Evolutionary conservation across 2,888 invertebrate genomes (phyloP), one percentile per base, ranked within the genome.

Genomic region (Phania funesta): DNA sequence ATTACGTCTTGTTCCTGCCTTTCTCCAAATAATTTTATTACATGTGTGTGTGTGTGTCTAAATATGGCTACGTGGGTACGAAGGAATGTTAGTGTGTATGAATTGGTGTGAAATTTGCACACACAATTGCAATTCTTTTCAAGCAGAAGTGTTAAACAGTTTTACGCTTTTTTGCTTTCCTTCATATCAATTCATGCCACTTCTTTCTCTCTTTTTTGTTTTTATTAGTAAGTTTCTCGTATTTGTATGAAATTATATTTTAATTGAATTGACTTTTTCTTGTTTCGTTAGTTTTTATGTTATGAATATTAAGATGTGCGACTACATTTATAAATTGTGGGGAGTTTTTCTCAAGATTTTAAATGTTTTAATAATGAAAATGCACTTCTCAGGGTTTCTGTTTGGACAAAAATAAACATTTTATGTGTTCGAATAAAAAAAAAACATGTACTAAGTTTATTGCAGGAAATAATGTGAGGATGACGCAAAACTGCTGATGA

Each of bases 151-250:
- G 85, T 84, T 85, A 84, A 84, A 78, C 83, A 84, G 84, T 85
- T 85, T 84, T 84, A 85, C 85, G 85, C 84, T 85, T 85, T 85
- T 84, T 85, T 84, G 78, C 83, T 67, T 68, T 77, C 80, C 67
- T 60, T 73, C 65, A 35, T 9, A 32, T 74, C n/a, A 64, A 54
- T 65, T 65, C 26, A 38, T 56, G 4, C 35, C 48, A 44, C 65
- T 75, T 65, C 22, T 46, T 24, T 70, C 3, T 62, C 16, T 7
- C 0, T 16, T 54, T n/a, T 16, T 29, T 8, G 6, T 13, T 52
- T 32, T 68, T 20, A 22, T n/a, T 32, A 24, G 22, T 29, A n/a
- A 26, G 3, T 41, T 29, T 74, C 50, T 52, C 22, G 32, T 70
- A 79, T 71, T 74, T 70, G 46, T 54, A 62, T 32, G 41, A 73